Conservation (phyloP, 2,888 invertebrate genomes). For the Merodon equestris region DNA sequence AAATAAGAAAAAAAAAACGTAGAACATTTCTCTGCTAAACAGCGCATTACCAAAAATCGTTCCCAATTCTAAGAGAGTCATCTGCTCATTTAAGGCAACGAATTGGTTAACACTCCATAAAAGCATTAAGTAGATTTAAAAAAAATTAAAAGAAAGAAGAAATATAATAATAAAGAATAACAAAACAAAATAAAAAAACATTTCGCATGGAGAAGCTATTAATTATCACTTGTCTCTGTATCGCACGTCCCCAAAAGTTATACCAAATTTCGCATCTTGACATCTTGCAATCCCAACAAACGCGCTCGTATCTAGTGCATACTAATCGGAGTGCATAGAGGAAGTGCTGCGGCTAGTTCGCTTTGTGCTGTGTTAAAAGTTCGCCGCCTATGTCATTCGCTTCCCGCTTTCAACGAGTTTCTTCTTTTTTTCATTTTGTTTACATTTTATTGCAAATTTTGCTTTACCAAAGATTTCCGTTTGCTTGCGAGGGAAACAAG, state of each 20-base stretch:
- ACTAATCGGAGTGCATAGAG: conserved; percentile 45
- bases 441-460: conserved; percentile 37
- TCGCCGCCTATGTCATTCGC: conserved; percentile 16
- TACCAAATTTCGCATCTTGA: conserved; percentile 16
- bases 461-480: conserved; percentile 53
- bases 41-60: too few species aligned
- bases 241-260: conserved; percentile 28
- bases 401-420: conserved; percentile 27
- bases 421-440: conserved; percentile 8
- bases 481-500: conserved; percentile 42
- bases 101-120: conserved; percentile 1
- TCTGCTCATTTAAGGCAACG: conserved; percentile 21
- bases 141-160: conserved; percentile 7
- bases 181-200: conserved; percentile 12
- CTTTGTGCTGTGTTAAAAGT: conserved; percentile 29
- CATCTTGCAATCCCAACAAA: conserved; percentile 15
- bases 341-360: conserved; percentile 45
- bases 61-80: neutral
- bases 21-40: too few species aligned
- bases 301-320: conserved; percentile 8
- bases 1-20: too few species aligned
- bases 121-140: neutral
- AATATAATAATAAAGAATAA: conserved; percentile 1
- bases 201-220: conserved; percentile 15
- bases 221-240: conserved; percentile 42